Percentiles rank a stretch among this genome's conserved stretches.
Conservation (phyloP, 2,888 invertebrate genomes). For the Didymodactylos carnosus region DNA sequence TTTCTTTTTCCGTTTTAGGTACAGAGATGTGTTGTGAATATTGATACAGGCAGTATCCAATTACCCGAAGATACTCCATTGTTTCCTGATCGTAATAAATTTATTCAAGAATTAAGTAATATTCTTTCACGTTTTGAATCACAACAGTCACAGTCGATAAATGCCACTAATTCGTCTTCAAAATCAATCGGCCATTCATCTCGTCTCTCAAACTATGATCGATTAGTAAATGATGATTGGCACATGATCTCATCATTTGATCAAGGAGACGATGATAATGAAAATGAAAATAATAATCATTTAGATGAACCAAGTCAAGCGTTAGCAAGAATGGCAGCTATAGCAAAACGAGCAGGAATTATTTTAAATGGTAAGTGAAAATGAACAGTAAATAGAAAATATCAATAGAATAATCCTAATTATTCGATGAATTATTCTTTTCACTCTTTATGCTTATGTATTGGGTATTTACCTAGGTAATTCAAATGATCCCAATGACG, state of each 20-base stretch:
- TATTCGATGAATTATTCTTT: too few species aligned
- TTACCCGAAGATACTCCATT: slow-evolving; percentile 79
- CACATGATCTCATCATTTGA: not conserved
- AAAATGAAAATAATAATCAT: slow-evolving; percentile 44
- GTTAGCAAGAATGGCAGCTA: slow-evolving; percentile 62
- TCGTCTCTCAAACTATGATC: too few species aligned
- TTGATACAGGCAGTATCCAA: slow-evolving; percentile 74
- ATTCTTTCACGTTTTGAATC: slow-evolving; percentile 26
- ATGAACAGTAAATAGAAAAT: too few species aligned
- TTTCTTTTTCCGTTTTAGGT: too few species aligned
- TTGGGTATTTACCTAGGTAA: too few species aligned
- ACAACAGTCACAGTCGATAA: not conserved
- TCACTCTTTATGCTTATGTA: too few species aligned
- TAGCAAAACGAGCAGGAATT: slow-evolving; percentile 54
- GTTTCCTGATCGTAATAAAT: slow-evolving; percentile 70
- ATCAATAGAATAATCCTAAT: too few species aligned
- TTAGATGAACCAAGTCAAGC: slow-evolving; percentile 33
- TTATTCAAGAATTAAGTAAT: slow-evolving; percentile 56
- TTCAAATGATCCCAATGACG: too few species aligned
- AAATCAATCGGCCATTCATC: too few species aligned
- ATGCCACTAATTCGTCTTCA: not conserved
- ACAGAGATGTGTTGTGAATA: slow-evolving; percentile 62
- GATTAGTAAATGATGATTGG: not conserved
- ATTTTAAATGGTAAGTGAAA: slow-evolving; percentile 18
- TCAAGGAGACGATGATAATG: not conserved